phyloP scores from a whole-genome alignment of 1,140 invertebrate genomes.

The Heliconius melpomene region DNA sequence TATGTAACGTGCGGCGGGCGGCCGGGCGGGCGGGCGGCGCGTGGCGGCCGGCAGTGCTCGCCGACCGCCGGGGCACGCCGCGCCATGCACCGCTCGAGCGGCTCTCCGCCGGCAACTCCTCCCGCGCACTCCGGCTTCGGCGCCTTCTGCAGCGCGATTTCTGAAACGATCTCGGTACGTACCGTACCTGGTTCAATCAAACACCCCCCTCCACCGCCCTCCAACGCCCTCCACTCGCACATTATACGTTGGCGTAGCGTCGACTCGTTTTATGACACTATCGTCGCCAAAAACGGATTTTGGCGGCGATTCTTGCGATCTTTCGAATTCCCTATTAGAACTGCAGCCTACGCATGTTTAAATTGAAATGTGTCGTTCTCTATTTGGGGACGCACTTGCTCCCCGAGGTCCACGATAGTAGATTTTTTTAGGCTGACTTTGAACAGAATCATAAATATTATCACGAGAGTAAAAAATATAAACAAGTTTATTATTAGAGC shows the following conservation, averaged over 20 bases:
- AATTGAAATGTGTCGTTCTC: conserved; percentile 52
- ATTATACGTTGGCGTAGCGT: conserved; percentile 21
- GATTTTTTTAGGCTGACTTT: conserved; percentile 41
- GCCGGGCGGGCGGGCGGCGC: conserved; percentile 29
- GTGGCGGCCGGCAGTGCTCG: conserved; percentile 63
- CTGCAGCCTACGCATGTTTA: conserved; percentile 48
- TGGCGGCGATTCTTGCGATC: conserved; percentile 55
- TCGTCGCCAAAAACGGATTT: conserved; percentile 46
- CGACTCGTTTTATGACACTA: conserved; percentile 30
- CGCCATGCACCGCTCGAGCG: conserved; percentile 70
- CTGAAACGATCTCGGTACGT: conserved; percentile 57
- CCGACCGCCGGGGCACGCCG: conserved; percentile 60
- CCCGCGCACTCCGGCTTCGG: conserved; percentile 70
- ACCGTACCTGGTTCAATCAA: conserved; percentile 33
- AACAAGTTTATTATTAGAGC: conserved; percentile 81
- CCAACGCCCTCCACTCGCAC: conserved; percentile 8
- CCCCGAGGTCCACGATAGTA: conserved; percentile 49
- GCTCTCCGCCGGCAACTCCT: conserved; percentile 56
- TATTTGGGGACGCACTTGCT: conserved; percentile 71
- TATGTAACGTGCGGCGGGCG: not conserved
- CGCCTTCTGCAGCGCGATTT: conserved; percentile 76
- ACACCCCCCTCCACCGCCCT: not conserved
- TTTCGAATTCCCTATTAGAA: conserved; percentile 47
- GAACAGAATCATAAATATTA: conserved; percentile 63
- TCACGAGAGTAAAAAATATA: conserved; percentile 77